Base-by-base conservation (phyloP, 92 coral and sea anemone genomes). In the Muricea muricata region DNA sequence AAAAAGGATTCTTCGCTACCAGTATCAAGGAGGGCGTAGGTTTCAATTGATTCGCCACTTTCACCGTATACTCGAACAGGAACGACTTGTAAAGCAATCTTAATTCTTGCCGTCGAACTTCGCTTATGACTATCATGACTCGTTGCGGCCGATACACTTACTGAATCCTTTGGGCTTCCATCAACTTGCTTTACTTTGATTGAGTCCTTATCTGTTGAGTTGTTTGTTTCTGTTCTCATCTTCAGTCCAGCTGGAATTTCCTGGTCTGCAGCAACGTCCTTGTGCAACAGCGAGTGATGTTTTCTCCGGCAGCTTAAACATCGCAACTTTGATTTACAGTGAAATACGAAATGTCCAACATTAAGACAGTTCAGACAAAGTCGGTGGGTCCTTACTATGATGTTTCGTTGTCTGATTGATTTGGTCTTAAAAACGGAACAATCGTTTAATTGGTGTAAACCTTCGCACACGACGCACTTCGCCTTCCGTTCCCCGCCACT, bases 1-100 rank as follows among this genome's bases (percentile, higher is more conserved):
- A 86, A 61, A 76, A 86, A 90, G 34, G 80, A 75, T 54, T 82
- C 93, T 50, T 89, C 93, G 35, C 93, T 89, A 35, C 93, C 88
- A 33, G 88, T 50, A 63, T 90, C 90, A 17, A 90, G 73, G 33
- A 90, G 66, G 32, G 93, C 85, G 47, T 75, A 86, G n/a, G 88
- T 90, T 50, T 32, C 55, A 34, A 87, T 78, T 7, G 57, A 17
- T 73, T 17, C 56, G 2, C 85, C 91, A 63, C 82, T 75, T 21
- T 87, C 42, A 29, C 86, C 63, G 15, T 21, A 25, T 41, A 87
- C 40, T 30, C 65, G 35, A 0, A 83, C 85, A 8, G 91, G 93
- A 24, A 86, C 89, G 68, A 90, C 93, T 84, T 87, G 93, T 50
- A 84, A 73, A 31, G 88, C 78, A 90, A 81, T 71, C 73, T 67